Evolutionary conservation across 1,140 invertebrate genomes (phyloP).

Genomic region (Trichonephila inaurata): DNA sequence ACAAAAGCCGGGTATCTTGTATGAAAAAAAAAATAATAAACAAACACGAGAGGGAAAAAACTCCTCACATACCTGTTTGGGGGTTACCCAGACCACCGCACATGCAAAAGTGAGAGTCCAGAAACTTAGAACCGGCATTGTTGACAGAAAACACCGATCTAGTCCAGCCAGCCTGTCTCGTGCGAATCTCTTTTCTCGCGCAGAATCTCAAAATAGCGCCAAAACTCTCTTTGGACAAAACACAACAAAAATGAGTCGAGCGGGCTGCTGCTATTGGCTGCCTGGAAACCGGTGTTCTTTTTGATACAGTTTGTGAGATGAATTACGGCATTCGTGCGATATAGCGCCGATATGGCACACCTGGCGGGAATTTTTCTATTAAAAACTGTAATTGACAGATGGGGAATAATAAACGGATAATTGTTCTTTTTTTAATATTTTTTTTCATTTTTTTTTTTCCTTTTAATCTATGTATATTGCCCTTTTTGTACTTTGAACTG

Average conservation of each 20-base stretch:
- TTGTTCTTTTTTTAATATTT: not conserved
- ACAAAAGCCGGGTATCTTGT: not conserved
- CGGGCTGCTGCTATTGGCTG: not conserved
- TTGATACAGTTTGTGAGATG: not conserved
- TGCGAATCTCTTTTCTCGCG: not conserved
- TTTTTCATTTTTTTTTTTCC: not conserved
- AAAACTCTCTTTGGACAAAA: conserved; percentile 30
- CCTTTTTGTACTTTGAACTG: not conserved
- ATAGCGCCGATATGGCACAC: conserved; percentile 24
- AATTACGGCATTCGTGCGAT: not conserved
- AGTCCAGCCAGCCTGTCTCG: conserved; percentile 34
- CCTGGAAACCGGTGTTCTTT: not conserved
- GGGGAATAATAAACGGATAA: not conserved
- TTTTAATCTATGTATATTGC: not conserved
- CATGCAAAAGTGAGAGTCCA: not conserved
- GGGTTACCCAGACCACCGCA: conserved; percentile 14
- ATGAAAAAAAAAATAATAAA: not conserved
- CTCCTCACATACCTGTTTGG: conserved; percentile 8
- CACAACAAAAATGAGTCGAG: conserved; percentile 28
- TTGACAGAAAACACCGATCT: conserved; percentile 45
- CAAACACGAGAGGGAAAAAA: not conserved
- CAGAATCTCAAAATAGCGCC: conserved; percentile 36
- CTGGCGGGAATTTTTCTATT: not conserved
- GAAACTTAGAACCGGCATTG: not conserved
- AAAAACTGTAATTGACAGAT: conserved; percentile 5